These are phyloP conservation scores for Cuniculus paca DNA, from an alignment of 2,797 vertebrate genomes.

Conservation along the genomic window DNA sequence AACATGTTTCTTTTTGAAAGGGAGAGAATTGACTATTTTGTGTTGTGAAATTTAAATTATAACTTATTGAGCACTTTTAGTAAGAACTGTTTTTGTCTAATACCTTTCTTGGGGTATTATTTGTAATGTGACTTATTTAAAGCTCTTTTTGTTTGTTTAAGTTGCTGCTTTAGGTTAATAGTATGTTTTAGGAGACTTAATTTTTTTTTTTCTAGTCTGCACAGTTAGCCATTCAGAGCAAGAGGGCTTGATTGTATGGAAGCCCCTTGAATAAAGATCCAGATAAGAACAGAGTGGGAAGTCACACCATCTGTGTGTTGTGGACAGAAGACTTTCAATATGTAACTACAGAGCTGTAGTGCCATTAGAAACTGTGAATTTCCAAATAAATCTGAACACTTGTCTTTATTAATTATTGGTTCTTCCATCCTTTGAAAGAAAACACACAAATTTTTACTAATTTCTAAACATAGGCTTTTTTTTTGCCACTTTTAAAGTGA, in stretches of 20 bases:
- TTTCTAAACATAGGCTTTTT: not conserved
- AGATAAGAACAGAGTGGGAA: conserved; percentile 82
- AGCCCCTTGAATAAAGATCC: conserved; percentile 78
- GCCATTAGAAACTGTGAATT: conserved; percentile 99
- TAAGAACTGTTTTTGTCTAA: conserved; percentile 88
- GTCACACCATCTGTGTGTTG: conserved; percentile 88
- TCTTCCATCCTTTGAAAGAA: conserved; percentile 70
- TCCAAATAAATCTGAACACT: conserved; percentile 98
- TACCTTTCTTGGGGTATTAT: conserved; percentile 92
- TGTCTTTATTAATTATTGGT: conserved; percentile 88
- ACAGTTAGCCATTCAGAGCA: conserved; percentile 89
- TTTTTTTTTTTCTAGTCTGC: conserved; percentile 85
- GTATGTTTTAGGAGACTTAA: conserved; percentile 85
- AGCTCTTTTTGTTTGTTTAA: conserved; percentile 80
- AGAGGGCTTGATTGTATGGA: conserved; percentile 78
- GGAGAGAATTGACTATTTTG: conserved; percentile 83
- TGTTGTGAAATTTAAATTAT: conserved; percentile 89
- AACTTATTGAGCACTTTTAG: conserved; percentile 96
- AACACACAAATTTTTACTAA: conserved; percentile 1
- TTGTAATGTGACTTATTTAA: conserved; percentile 94
- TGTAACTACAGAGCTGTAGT: conserved; percentile 97
- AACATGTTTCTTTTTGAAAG: conserved; percentile 83
- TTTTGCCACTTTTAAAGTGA: conserved; percentile 17
- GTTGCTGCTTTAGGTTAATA: conserved; percentile 90
- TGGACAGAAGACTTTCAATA: conserved; percentile 89